Evolutionary conservation across 2,888 invertebrate genomes (phyloP).

Genomic region (Aelia acuminata): DNA sequence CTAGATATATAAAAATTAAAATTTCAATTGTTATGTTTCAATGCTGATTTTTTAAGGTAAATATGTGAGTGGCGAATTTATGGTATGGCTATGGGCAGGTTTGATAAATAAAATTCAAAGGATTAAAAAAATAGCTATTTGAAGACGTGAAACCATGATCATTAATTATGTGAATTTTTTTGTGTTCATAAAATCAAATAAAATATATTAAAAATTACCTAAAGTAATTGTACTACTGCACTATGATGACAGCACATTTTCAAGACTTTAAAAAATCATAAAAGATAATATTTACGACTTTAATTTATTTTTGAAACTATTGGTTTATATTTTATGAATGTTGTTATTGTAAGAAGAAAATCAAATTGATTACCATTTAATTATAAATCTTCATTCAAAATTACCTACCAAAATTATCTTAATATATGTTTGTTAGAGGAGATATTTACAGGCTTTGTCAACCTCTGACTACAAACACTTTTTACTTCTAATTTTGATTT

Average conservation of each 20-base stretch:
- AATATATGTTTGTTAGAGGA: neutral
- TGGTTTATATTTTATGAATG: neutral
- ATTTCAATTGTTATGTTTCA: neutral
- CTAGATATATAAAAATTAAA: conserved; percentile 9
- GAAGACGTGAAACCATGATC: neutral
- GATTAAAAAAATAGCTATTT: neutral
- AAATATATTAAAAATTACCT: too few relatives aligned
- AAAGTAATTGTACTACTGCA: neutral
- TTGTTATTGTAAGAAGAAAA: neutral
- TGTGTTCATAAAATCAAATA: neutral
- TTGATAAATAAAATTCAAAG: neutral
- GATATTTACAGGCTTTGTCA: conserved; percentile 23
- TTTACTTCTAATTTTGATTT: neutral
- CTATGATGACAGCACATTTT: neutral
- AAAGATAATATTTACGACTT: neutral
- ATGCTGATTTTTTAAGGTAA: neutral
- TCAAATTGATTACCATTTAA: neutral
- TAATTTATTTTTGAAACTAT: neutral
- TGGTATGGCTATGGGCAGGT: neutral
- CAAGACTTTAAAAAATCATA: neutral
- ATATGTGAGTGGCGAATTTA: neutral
- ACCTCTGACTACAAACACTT: neutral
- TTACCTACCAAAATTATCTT: neutral
- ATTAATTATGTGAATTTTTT: neutral
- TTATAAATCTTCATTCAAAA: neutral